Evolutionary conservation across 1,140 invertebrate species (phyloP).

Genomic region (Aphidius ervi): DNA sequence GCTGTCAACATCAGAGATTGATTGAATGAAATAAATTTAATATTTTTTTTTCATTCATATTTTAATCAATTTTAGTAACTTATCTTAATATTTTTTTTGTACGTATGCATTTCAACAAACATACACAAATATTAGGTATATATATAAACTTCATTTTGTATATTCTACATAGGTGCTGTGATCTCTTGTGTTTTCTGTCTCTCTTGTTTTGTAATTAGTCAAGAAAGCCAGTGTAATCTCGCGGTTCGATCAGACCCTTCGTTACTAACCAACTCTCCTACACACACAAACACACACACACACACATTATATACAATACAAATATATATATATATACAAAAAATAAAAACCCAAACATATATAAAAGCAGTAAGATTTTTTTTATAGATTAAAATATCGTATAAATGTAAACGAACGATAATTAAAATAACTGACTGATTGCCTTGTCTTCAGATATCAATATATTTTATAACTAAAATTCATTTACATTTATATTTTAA

Average conservation of each 20-base stretch:
- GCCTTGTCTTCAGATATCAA: conserved; percentile 16
- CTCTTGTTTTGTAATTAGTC: conserved; percentile 46
- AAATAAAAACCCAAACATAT: too few species aligned
- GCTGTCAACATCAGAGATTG: not conserved
- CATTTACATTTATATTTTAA: too few species aligned
- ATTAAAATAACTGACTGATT: conserved; percentile 41
- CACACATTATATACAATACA: too few species aligned
- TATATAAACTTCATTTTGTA: not conserved
- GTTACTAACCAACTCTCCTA: conserved; percentile 21
- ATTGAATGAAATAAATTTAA: not conserved
- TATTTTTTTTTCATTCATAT: not conserved
- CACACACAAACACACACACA: too few species aligned
- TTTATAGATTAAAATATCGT: not conserved
- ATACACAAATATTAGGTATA: not conserved
- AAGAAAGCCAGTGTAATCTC: conserved; percentile 37
- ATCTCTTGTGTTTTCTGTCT: not conserved
- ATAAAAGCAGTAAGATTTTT: not conserved
- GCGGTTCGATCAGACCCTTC: conserved; percentile 30
- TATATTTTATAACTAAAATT: too few species aligned
- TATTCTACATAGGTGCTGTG: not conserved
- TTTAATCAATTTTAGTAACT: not conserved
- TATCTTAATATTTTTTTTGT: not conserved
- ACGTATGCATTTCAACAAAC: not conserved
- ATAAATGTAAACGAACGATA: conserved; percentile 31
- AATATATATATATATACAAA: too few species aligned